Percentiles rank a stretch among this genome's conserved stretches.
phyloP scores from a whole-genome alignment of 2,888 invertebrate species.

The Polyploca ridens region DNA sequence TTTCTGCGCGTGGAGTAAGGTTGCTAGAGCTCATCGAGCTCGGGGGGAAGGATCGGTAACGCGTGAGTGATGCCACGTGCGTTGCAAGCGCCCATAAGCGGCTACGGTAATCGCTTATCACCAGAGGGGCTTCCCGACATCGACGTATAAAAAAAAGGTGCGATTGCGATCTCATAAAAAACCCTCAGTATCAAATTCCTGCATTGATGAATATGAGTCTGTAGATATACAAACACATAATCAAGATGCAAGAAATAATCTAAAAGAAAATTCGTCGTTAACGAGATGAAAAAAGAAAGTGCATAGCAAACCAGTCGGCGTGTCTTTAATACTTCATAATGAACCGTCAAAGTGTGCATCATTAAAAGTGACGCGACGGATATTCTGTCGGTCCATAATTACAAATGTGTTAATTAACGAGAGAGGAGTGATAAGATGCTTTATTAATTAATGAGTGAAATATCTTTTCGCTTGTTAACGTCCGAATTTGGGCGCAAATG shows the following conservation, averaged over 20 bases:
- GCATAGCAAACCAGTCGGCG: neutral
- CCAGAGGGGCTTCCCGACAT: too few relatives aligned
- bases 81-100: too few relatives aligned
- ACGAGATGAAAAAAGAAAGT: slow-evolving; percentile 6
- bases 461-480: neutral
- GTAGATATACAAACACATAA: neutral
- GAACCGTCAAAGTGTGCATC: slow-evolving; percentile 11
- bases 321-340: slow-evolving; percentile 7
- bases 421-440: neutral
- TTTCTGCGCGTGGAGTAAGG: too few relatives aligned
- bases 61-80: too few relatives aligned
- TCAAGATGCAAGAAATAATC: neutral
- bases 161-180: too few relatives aligned
- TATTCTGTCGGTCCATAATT: slow-evolving; percentile 11
- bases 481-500: too few relatives aligned
- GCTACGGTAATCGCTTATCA: too few relatives aligned
- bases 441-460: neutral
- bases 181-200: too few relatives aligned
- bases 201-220: too few relatives aligned
- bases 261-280: neutral
- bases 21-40: too few relatives aligned
- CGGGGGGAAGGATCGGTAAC: too few relatives aligned
- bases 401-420: slow-evolving; percentile 7
- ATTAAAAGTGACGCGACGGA: slow-evolving; percentile 9
- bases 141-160: too few relatives aligned